Evolutionary conservation across 2,797 vertebrate species (phyloP), one percentile per base, ranked within the genome.

Genomic region (Coilia nasus): DNA sequence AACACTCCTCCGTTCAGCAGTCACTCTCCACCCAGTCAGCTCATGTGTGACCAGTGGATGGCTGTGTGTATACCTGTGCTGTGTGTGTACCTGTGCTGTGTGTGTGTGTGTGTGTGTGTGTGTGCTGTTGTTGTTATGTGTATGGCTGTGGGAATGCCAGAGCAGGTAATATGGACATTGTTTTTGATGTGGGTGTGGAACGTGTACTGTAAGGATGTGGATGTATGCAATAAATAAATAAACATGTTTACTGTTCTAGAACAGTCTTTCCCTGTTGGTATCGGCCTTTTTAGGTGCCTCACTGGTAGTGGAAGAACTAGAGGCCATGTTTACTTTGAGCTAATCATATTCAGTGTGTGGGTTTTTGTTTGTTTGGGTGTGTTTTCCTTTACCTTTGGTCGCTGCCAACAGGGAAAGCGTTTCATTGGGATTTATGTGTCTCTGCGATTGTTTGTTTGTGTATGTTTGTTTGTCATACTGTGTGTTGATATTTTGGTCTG

Each of bases 1-100:
- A 88, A 90, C 67, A 91, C 89, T 93, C 90, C 88, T 90, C 87
- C 90, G 89, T 92, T 87, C 28, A 83, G 87, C 62, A 44, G 83
- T 92, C 92, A 89, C 90, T 92, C 90, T 93, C 67, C 88, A 91
- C 89, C 91, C 88, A 91, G 82, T 90, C 31, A 85, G 35, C 31
- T 15, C 82, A 81, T 81, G 82, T 64, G 82, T 84, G 83, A 75
- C 67, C 28, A 87, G 86, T 87, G 85, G 82, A 87, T 87, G 88
- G 83, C 83, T 89, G 84, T 85, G 71, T 89, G 84, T 85, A 71
- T 89, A 85, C 67, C 19, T 83, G 78, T 57, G 87, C 86, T 78
- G 87, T 47, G 86, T 88, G 83, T 64, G 19, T 41, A 23, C 17
- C 9, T 47, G 71, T 54, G 41, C 60, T 41, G 14, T 75, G 56